Percentiles rank a stretch among this genome's conserved stretches.
Conservation (phyloP, 1,140 invertebrate genomes). For the Ips nitidus region DNA sequence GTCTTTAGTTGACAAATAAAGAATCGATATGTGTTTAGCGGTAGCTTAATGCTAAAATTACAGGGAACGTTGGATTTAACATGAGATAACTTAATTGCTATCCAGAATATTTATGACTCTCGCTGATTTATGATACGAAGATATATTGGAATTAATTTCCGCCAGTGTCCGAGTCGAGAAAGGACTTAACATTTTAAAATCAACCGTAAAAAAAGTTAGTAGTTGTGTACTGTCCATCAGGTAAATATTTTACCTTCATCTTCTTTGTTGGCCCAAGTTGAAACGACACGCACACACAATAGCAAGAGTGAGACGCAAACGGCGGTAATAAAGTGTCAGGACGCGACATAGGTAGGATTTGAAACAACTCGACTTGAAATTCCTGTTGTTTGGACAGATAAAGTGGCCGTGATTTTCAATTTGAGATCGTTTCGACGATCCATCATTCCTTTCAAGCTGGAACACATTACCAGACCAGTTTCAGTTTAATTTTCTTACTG, state of each 20-base stretch:
- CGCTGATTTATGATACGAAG: conserved; percentile 10
- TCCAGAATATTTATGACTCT: conserved; percentile 15
- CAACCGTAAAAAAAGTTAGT: not conserved
- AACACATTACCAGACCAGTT: no score
- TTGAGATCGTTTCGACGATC: not conserved
- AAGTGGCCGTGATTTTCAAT: conserved; percentile 11
- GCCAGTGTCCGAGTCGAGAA: not conserved
- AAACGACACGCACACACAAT: conserved; percentile 3
- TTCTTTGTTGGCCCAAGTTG: conserved; percentile 20
- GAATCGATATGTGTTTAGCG: conserved; percentile 3
- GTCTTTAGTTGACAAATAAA: not conserved
- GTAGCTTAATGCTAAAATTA: conserved; percentile 22
- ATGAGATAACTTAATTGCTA: conserved; percentile 26
- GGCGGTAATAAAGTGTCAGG: conserved; percentile 16
- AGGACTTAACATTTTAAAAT: not conserved
- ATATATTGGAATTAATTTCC: conserved; percentile 11
- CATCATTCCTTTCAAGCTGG: no score
- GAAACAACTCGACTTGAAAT: conserved; percentile 5
- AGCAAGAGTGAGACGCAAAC: conserved; percentile 1
- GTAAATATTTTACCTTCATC: conserved; percentile 28
- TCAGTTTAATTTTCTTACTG: no score
- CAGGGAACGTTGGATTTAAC: conserved; percentile 3
- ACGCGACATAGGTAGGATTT: conserved; percentile 6
- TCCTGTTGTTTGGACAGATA: conserved; percentile 6
- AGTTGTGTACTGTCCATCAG: not conserved